Evolutionary conservation across 2,113 vertebrate genomes (phyloP).

Genomic region (Psilopsiagon aurifrons): DNA sequence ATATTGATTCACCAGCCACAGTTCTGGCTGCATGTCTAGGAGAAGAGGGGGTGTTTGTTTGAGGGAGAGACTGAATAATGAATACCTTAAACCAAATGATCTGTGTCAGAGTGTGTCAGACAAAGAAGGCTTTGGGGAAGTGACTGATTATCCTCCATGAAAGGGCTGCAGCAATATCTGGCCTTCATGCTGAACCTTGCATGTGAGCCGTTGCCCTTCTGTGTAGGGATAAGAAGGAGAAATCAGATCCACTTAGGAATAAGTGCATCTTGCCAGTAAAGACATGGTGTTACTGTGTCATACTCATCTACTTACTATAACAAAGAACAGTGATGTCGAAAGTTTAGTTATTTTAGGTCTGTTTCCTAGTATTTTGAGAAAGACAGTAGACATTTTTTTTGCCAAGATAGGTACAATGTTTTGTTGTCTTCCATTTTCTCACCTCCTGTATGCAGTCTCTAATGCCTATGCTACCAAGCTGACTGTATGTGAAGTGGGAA

Average conservation of each 20-base stretch:
- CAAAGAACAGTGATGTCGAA: not conserved
- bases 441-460: not conserved
- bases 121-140: constrained; percentile 52
- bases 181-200: not conserved
- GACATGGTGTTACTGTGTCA: not conserved
- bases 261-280: not conserved
- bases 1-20: not conserved
- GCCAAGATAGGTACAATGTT: not conserved
- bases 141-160: not conserved
- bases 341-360: not conserved
- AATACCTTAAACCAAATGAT: constrained; percentile 65
- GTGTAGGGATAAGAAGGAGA: not conserved
- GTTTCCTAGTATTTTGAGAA: not conserved
- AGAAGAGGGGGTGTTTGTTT: not conserved
- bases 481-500: not conserved
- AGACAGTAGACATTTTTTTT: not conserved
- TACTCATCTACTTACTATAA: not conserved
- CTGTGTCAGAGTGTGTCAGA: constrained; percentile 56
- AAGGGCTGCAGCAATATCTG: not conserved
- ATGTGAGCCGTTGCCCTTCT: rapidly evolving
- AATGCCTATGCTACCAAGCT: not conserved
- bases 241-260: not conserved
- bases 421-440: not conserved
- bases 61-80: not conserved
- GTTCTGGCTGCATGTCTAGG: not conserved